A percentile compares a stretch with the other conserved stretches of the same genome.
Conservation (phyloP, 2,113 vertebrate genomes). For the Gallinago jamesoni region DNA sequence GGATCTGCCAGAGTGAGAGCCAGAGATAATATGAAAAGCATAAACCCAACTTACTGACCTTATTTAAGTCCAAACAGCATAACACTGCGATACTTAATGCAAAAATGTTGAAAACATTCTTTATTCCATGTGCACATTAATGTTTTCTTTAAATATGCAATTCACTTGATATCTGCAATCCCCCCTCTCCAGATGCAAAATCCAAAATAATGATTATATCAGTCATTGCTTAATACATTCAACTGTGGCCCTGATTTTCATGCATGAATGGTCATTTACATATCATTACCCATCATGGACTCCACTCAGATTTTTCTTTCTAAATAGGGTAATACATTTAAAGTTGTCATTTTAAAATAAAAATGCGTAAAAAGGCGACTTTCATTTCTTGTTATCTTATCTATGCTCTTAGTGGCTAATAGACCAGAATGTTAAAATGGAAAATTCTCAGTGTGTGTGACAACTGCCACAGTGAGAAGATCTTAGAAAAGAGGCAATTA, state of each 20-base stretch:
- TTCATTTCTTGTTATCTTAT: conserved; percentile 30
- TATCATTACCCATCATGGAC: conserved; percentile 52
- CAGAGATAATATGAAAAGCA: conserved; percentile 42
- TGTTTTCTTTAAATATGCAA: conserved; percentile 56
- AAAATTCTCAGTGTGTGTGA: conserved; percentile 23
- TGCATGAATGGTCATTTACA: conserved; percentile 56
- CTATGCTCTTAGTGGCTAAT: background rate
- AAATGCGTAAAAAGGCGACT: background rate
- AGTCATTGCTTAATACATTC: conserved; percentile 37
- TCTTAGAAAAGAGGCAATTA: conserved; percentile 18
- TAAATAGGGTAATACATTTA: conserved; percentile 47
- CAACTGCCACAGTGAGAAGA: conserved; percentile 27
- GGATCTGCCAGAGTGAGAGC: conserved; percentile 17
- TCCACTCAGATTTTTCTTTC: conserved; percentile 33
- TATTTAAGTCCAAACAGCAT: conserved; percentile 49
- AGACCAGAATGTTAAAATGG: conserved; percentile 35
- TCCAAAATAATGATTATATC: conserved; percentile 57
- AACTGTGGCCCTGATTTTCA: conserved; percentile 56
- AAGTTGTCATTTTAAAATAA: conserved; percentile 50
- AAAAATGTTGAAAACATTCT: background rate
- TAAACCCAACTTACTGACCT: conserved; percentile 47
- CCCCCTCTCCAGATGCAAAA: conserved; percentile 45
- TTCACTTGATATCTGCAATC: conserved; percentile 42
- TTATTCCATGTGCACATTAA: background rate
- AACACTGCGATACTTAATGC: background rate